Evolutionary conservation across 2,797 vertebrate species (phyloP), one percentile per base, ranked within the genome.

Genomic region (Garrulus glandarius): DNA sequence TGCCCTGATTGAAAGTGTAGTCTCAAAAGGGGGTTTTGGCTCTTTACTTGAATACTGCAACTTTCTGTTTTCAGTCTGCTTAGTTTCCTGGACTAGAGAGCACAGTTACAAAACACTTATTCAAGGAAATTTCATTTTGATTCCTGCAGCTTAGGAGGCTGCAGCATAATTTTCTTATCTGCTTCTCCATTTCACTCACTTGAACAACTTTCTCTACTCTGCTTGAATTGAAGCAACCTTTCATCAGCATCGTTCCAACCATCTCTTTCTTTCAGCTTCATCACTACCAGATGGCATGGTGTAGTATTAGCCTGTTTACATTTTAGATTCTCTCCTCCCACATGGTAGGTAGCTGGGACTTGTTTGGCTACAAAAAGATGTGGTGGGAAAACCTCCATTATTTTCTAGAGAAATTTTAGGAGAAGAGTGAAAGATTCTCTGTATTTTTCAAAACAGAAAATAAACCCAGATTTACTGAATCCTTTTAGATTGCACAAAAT

Each of bases 121-220:
- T 93, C 80, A 90, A 96, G 86, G 91, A 94, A 95, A 88, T 72
- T 82, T 91, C 68, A 84, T 78, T 90, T 69, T 80, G 29, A 90
- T 96, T 89, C 74, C 71, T 84, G 76, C 50, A 75, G 32, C 8
- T 37, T 72, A 43, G 68, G 47, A 90, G 77, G n/a, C 32, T 64
- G 87, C 50, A 59, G 30, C 55, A 49, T 94, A 17, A 59, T 79
- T 86, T 95, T 82, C 72, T 95, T 69, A 76, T 92, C 22, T 60
- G 30, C 49, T 60, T 81, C 55, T 89, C 61, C 19, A 3, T 77
- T 85, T 79, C 53, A 56, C 36, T 87, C 46, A 49, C 84, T 69
- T 77, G 50, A 65, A 56, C 57, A 67, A 72, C 34, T 82, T 90
- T 76, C 29, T 84, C 15, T 83, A 61, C 46, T 84, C 69, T 86